Percentiles rank a stretch among this genome's conserved stretches.
Conservation (phyloP, 1,140 invertebrate species). For the Temnothorax nylanderi region DNA sequence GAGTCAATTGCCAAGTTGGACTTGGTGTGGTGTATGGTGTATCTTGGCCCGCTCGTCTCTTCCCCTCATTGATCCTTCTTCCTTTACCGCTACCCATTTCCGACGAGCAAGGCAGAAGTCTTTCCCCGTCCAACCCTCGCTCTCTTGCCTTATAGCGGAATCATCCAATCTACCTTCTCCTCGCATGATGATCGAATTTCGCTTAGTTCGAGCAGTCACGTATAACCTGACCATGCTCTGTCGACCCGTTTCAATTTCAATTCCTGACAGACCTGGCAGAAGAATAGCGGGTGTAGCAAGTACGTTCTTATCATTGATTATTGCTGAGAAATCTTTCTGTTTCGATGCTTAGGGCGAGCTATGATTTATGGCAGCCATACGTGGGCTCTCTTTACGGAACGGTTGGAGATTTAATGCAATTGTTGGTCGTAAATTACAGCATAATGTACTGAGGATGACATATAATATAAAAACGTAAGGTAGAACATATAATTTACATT, state of each 20-base stretch:
- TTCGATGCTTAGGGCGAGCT: neutral
- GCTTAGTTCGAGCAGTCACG: constrained; percentile 68
- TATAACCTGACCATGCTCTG: constrained; percentile 55
- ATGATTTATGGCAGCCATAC: neutral
- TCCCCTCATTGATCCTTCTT: neutral
- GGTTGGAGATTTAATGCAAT: neutral
- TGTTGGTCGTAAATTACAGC: constrained; percentile 2
- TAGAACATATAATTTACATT: neutral
- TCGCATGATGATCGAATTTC: constrained; percentile 80
- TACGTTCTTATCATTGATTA: constrained; percentile 36
- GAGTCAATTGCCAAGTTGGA: constrained; percentile 33
- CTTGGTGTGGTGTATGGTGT: neutral
- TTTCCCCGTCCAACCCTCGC: neutral
- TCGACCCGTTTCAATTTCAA: constrained; percentile 73
- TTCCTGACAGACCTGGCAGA: constrained; percentile 8
- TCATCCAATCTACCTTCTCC: constrained; percentile 77
- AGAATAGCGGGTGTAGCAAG: constrained; percentile 12
- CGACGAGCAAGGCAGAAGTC: neutral
- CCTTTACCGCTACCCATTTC: constrained; percentile 4
- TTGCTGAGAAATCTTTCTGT: constrained; percentile 11
- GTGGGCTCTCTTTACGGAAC: neutral
- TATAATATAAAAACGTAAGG: neutral
- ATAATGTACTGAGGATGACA: neutral
- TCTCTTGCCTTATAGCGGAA: constrained; percentile 25
- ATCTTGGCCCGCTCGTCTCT: neutral